Base-by-base conservation (phyloP, 2,113 vertebrate species). In the Semicossyphus pulcher region DNA sequence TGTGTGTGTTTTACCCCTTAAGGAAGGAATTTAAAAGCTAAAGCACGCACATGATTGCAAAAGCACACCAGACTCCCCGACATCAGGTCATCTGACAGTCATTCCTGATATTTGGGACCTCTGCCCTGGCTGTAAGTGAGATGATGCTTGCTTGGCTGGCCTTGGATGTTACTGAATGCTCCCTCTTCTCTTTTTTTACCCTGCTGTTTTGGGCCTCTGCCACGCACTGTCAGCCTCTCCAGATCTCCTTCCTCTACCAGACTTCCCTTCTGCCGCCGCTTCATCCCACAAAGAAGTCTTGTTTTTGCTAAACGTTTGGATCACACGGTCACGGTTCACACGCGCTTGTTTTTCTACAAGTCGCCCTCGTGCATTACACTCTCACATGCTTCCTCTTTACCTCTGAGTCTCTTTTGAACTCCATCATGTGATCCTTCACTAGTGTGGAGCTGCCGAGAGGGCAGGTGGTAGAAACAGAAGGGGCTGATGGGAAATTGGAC, bases 401-500 rank as follows among this genome's bases (percentile, higher is more conserved):
- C 41, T n/a, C n/a, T 58, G 21, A 4, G 29, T 71, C 41, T 67
- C 63, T 34, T 34, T 76, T 74, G 31, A 80, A 79, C 72, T 68
- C 45, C 10, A 75, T 91, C 88, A 57, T 87, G 84, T 90, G 92
- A 88, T 78, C 57, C 36, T 76, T 48, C 5, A 0, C 60, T n/a
- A 5, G 48, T 53, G 53, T 61, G 85, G 60, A 48, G 61, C 68
- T 76, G 58, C 41, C 6, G 76, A 51, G 52, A 85, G 83, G 80
- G 77, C 84, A 90, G 87, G 80, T 81, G 86, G 81, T 84, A 56
- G 74, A 82, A 80, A 84, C 86, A 91, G 85, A 78, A 74, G 82
- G 86, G 71, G 75, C 67, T 75, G 81, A 78, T 85, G 80, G 88
- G 84, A 91, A 89, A 89, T 83, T 88, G 86, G 85, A 86, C 77